Evolutionary conservation across 2,888 invertebrate species (phyloP), one percentile per base, ranked within the genome.

Genomic region (Pseudococcus longispinus): DNA sequence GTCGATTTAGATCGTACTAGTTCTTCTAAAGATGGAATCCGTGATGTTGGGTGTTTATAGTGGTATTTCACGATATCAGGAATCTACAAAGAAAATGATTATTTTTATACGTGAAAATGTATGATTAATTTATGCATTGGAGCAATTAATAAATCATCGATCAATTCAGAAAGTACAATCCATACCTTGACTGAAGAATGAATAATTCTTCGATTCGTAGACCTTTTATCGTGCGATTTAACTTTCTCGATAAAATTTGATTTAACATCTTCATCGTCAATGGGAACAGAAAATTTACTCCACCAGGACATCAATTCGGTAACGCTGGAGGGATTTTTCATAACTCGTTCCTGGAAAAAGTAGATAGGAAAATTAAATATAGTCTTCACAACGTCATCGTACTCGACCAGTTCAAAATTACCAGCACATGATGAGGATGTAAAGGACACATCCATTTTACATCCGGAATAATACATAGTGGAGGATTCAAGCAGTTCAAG

Each of bases 381-480:
- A 55, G 2, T n/a, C n/a, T 55, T 55, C 8, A 55, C 1, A 23
- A 60, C 9, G 23, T 23, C 8, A 23, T 23, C 9, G 11, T 51
- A 23, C 60, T 23, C 55, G 23, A 65, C 3, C 9, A 15, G 23
- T 26, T 26, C 9, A 18, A 83, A 26, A 37, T 93, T 91, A 95
- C 95, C 90, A 98, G 93, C 89, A 94, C 94, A 89, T 97, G 96
- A 91, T 99, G 97, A 0, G 96, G 95, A 91, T 99, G 99, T 91
- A 97, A 96, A 0, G 98, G 98, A 90, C 99, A 99, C 97, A 98
- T 98, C 98, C 98, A 99, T 42, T 96, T 93, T 0, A 96, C 96
- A 2, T 95, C 94, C 0, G 98, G 98, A 88, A 96, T 92, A 0
- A 95, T 94, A 0, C 97, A 96, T 87, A 99, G 91, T 0, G 98